Conservation (phyloP, 2,797 vertebrate genomes). For the Crotalus adamanteus region DNA sequence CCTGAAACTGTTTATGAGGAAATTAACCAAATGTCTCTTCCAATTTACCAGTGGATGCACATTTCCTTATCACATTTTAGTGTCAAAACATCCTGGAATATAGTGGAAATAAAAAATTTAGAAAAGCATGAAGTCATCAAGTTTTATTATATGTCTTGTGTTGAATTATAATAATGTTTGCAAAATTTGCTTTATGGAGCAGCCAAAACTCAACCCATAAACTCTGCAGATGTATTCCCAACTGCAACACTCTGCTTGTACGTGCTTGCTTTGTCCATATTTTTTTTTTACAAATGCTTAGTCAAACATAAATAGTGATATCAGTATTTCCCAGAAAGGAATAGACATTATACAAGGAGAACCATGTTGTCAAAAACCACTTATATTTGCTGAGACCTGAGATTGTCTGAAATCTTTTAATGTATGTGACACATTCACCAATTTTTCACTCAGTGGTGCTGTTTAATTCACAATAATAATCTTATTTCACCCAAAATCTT, state of each 20-base stretch:
- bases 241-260: background rate
- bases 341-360: background rate
- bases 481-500: background rate
- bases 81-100: background rate
- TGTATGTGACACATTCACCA: background rate
- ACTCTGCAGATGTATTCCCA: background rate
- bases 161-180: background rate
- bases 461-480: background rate
- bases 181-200: background rate
- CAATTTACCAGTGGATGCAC: background rate
- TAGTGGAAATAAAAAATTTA: conserved; percentile 1
- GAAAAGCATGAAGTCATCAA: conserved; percentile 1
- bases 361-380: background rate
- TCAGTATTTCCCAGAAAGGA: background rate
- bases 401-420: background rate
- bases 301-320: background rate
- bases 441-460: background rate
- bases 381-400: background rate
- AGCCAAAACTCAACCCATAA: background rate
- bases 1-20: background rate
- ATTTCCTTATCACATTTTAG: background rate
- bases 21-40: background rate
- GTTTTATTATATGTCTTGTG: background rate
- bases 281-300: background rate
- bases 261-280: background rate